Percentiles rank a stretch among this genome's conserved stretches.
These are phyloP conservation scores for Agelaius tricolor DNA, from an alignment of 2,113 vertebrate species.

Conservation along the genomic window DNA sequence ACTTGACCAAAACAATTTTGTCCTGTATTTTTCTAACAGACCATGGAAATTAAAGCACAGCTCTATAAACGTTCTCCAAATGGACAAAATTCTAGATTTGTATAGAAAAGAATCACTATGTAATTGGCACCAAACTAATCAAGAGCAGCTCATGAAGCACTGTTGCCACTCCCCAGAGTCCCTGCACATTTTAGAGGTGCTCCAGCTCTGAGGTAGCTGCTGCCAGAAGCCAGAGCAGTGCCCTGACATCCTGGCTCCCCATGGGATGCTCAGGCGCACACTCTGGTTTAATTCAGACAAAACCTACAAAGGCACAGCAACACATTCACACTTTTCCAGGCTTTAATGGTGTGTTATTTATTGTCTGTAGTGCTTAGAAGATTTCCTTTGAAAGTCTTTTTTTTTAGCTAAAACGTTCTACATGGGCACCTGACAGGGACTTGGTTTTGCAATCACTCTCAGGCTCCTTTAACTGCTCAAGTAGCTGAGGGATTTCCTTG, in stretches of 20 bases:
- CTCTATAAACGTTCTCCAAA: not conserved
- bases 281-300: not conserved
- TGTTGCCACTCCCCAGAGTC: not conserved
- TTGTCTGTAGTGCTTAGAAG: not conserved
- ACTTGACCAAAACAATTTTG: not conserved
- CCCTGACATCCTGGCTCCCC: not conserved
- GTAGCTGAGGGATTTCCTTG: not conserved
- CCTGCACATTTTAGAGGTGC: too few relatives aligned
- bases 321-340: not conserved
- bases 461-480: not conserved
- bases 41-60: not conserved
- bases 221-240: not conserved
- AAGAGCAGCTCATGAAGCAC: not conserved
- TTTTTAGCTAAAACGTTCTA: not conserved
- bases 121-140: not conserved
- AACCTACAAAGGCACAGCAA: not conserved
- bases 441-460: not conserved
- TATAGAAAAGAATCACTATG: not conserved
- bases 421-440: not conserved
- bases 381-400: not conserved
- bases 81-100: not conserved
- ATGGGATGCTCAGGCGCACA: accelerated
- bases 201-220: not conserved
- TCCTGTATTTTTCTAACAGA: not conserved
- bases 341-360: not conserved